Base-by-base conservation (phyloP, 2,113 vertebrate genomes). In the Aptenodytes patagonicus region DNA sequence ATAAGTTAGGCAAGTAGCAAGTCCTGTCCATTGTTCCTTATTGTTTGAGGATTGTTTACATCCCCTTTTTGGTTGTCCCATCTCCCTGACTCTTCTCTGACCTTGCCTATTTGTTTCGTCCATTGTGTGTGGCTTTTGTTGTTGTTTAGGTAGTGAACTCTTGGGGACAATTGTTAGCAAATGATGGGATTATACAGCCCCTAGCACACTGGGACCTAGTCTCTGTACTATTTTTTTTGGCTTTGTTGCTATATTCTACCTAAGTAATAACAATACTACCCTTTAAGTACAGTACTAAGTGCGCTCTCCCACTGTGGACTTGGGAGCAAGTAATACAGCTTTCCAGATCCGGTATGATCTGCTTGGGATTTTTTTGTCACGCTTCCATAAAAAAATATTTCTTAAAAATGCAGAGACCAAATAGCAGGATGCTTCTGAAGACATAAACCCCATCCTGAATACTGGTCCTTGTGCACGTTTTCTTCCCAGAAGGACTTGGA, bases 1-100 rank as follows among this genome's bases (percentile, higher is more conserved):
- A 93, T 95, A 92, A 94, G 77, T 72, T 26, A 20, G 72, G 89
- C 77, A 24, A 70, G 87, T 60, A 79, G 87, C 69, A 28, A 87
- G 91, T 34, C 78, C 65, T 24, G 94, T 29, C 61, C 84, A 52
- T 84, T 72, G 91, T 91, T 95, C 65, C 89, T 69, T 29, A 95
- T 96, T 95, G 97, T 95, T 54, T n/a, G 65, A 32, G 89, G 78
- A 38, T 72, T 97, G 97, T 94, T 96, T 93, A 94, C 89, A 25
- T 84, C 96, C 94, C 94, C 25, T 26, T 65, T 89, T 89, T 79
- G 71, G 83, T 95, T 87, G 71, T 92, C 97, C 95, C 89, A 82
- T 52, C 97, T 94, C 96, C 47, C 92, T 93, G 90, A 78, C 95
- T 95, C 95, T 58, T 58, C 93, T 58, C 95, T 92, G 86, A 94